phyloP scores from a whole-genome alignment of 2,797 vertebrate genomes.

The Syngnathus rostellatus region DNA sequence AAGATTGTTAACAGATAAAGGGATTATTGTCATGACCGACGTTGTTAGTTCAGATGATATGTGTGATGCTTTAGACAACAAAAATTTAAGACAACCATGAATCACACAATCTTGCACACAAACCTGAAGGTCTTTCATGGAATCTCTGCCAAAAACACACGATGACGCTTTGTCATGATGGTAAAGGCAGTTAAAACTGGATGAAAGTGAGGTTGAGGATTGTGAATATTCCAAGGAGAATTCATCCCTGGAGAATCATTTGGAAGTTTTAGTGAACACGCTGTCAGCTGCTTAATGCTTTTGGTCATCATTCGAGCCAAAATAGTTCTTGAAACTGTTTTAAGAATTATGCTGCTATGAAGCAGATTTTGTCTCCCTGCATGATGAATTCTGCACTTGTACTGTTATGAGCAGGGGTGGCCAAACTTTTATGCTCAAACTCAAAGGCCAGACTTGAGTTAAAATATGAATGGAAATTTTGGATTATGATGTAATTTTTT shows the following conservation, averaged over 20 bases:
- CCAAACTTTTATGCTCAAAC: neutral
- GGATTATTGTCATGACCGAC: constrained; percentile 10
- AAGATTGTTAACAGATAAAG: constrained; percentile 28
- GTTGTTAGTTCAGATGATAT: constrained; percentile 26
- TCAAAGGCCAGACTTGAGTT: too few species aligned
- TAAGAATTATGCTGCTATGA: neutral
- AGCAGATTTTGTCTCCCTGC: neutral
- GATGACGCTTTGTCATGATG: constrained; percentile 21
- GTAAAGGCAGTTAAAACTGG: constrained; percentile 15
- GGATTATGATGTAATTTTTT: too few species aligned
- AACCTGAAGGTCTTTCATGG: constrained; percentile 17
- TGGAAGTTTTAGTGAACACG: constrained; percentile 8
- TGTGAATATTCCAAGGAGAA: constrained; percentile 8
- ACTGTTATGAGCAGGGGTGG: neutral
- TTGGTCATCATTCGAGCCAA: constrained; percentile 9
- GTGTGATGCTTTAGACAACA: constrained; percentile 26
- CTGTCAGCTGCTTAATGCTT: constrained; percentile 20
- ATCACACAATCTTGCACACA: constrained; percentile 9
- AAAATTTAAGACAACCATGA: constrained; percentile 31
- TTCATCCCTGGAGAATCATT: constrained; percentile 13
- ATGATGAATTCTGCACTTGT: neutral
- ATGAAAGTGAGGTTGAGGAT: constrained; percentile 9
- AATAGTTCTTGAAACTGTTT: constrained; percentile 13
- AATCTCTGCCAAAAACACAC: constrained; percentile 18
- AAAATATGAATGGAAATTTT: too few species aligned